Evolutionary conservation across 2,797 vertebrate genomes (phyloP), one percentile per base, ranked within the genome.

Genomic region (Epinephelus coioides): DNA sequence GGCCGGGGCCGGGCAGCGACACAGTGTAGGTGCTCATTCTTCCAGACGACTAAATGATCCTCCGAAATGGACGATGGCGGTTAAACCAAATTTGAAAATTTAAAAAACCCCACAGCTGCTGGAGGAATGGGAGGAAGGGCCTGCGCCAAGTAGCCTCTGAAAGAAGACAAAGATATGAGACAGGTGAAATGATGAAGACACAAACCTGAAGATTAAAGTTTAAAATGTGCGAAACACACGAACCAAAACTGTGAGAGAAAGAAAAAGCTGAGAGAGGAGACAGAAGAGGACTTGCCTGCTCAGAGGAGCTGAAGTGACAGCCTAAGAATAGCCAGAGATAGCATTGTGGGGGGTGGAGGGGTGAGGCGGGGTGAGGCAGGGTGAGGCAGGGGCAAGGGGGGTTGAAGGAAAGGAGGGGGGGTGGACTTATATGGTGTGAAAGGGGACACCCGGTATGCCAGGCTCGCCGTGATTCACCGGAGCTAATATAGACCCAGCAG

Each of bases 251-350:
- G 0, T 70, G 21, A 19, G 18, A 43, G 53, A 50, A 68, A 69
- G 56, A 86, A 88, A 64, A 63, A 76, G 49, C 49, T n/a, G 61
- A 76, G 63, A 76, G 68, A 71, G 75, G 21, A 57, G 84, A 87
- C 86, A 76, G 84, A 70, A 69, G 91, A 90, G 84, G 93, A 94
- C 96, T 95, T 96, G 97, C 96, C 97, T 98, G 95, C 84, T 96
- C 85, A 25, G 75, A 88, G 4, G 76, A 93, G 94, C 95, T 92
- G 94, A 94, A 96, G 94, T 95, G 95, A 91, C 95, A 96, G 84
- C 95, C 98, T 97, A 98, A 98, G 97, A 99, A 99, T 99, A 99
- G 97, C 94, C 95, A 94, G 94, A 94, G 97, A 97, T 96, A 97
- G 97, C 94, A 95, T 82, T 95, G 90, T 92, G 88, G 86, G 89